Evolutionary conservation across 2,888 invertebrate genomes (phyloP).

Genomic region (Geotrupes spiniger): DNA sequence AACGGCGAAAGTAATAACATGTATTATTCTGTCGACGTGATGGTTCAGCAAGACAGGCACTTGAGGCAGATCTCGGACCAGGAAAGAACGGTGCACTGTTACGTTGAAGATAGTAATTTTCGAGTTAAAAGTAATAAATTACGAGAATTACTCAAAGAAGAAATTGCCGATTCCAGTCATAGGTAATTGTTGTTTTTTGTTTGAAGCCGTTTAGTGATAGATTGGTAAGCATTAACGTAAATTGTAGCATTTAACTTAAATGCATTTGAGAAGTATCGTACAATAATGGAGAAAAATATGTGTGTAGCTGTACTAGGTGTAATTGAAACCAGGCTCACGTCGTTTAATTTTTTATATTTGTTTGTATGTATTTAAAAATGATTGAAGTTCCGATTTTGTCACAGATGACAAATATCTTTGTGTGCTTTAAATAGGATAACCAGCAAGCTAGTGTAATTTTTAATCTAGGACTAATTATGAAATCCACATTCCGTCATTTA

Average conservation of each 20-base stretch:
- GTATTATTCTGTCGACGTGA: constrained; percentile 64
- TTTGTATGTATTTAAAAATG: too few relatives aligned
- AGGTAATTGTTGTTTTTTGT: constrained; percentile 6
- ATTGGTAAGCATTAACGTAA: neutral
- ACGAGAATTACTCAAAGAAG: constrained; percentile 54
- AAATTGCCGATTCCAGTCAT: constrained; percentile 27
- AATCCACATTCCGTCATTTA: too few relatives aligned
- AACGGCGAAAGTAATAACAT: constrained; percentile 53
- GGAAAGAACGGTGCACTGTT: constrained; percentile 62
- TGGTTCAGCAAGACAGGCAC: constrained; percentile 73
- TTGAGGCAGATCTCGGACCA: constrained; percentile 73
- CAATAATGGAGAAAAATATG: too few relatives aligned
- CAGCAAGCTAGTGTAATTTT: too few relatives aligned
- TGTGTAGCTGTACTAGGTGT: too few relatives aligned
- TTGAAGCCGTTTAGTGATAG: neutral
- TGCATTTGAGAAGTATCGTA: too few relatives aligned
- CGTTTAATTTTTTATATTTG: too few relatives aligned
- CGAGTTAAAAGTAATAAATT: constrained; percentile 57
- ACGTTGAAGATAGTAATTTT: constrained; percentile 56
- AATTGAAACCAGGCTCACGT: too few relatives aligned
- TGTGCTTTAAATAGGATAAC: too few relatives aligned
- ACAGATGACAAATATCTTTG: too few relatives aligned
- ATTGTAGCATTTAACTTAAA: neutral
- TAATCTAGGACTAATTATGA: too few relatives aligned
- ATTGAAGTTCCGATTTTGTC: too few relatives aligned